Evolutionary conservation across 2,888 invertebrate genomes (phyloP).

Genomic region (Amphipyra berbera): DNA sequence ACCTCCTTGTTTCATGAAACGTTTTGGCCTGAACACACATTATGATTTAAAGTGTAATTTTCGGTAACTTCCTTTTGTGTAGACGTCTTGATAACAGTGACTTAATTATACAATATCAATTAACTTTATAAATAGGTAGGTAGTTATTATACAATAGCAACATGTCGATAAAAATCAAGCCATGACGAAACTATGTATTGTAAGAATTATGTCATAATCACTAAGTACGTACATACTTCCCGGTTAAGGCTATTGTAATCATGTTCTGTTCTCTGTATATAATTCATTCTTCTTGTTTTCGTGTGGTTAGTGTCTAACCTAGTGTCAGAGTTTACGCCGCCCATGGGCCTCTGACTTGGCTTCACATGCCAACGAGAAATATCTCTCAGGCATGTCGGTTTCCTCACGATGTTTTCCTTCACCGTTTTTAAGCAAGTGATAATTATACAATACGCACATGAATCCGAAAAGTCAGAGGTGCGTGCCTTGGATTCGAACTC

Average conservation of each 20-base stretch:
- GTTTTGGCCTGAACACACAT: constrained; percentile 80
- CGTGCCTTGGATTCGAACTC: no score
- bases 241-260: constrained; percentile 8
- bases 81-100: not conserved
- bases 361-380: no score
- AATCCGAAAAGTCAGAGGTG: no score
- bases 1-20: constrained; percentile 71
- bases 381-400: no score
- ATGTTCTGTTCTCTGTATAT: constrained; percentile 2
- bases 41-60: constrained; percentile 44
- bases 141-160: constrained; percentile 2
- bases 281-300: no score
- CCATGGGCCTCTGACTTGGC: no score
- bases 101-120: constrained; percentile 13
- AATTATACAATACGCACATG: no score
- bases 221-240: constrained; percentile 5
- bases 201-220: constrained; percentile 20
- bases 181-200: constrained; percentile 13
- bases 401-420: no score
- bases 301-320: no score
- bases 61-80: constrained; percentile 1
- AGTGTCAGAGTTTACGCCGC: no score
- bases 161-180: constrained; percentile 4
- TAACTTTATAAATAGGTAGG: constrained; percentile 10
- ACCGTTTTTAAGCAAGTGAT: no score